A percentile compares a stretch with the other conserved stretches of the same genome.
phyloP scores from a whole-genome alignment of 2,888 invertebrate genomes.

The Bombyx huttoni region DNA sequence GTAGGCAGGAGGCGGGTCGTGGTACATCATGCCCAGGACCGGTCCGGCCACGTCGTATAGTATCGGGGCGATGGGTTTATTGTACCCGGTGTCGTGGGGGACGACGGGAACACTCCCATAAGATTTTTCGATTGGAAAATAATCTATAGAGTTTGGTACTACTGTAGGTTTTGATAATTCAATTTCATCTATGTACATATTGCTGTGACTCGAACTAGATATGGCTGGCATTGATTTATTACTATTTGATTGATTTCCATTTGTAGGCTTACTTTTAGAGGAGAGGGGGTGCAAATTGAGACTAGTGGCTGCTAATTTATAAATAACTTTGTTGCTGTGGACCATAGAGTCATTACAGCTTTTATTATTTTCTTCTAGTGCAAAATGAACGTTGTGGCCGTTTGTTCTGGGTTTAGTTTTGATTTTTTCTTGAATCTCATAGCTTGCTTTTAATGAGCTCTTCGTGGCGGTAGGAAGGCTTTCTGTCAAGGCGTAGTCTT shows the following conservation, averaged over 20 bases:
- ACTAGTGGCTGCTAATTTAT: not conserved
- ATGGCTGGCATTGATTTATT: not conserved
- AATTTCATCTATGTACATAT: too few relatives aligned
- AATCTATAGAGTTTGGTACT: not conserved
- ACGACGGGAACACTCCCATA: too few relatives aligned
- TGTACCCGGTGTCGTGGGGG: too few relatives aligned
- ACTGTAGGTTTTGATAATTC: not conserved
- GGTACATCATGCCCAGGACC: not conserved
- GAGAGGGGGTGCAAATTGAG: too few relatives aligned
- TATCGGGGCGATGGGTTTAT: too few relatives aligned
- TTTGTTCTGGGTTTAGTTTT: not conserved
- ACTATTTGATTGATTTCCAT: not conserved
- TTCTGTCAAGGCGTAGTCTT: not conserved
- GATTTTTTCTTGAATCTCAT: not conserved
- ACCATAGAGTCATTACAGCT: too few relatives aligned
- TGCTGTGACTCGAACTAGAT: not conserved
- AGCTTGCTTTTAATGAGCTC: not conserved
- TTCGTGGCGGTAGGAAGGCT: not conserved
- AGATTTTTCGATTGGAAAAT: not conserved
- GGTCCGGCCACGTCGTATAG: too few relatives aligned
- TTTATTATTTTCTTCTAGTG: not conserved
- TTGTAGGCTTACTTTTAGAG: too few relatives aligned
- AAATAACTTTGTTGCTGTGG: not conserved
- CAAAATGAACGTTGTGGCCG: not conserved
- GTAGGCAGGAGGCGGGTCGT: conserved; percentile 9